Evolutionary conservation across 2,797 vertebrate genomes (phyloP).

Genomic region (Simalia tracyae): DNA sequence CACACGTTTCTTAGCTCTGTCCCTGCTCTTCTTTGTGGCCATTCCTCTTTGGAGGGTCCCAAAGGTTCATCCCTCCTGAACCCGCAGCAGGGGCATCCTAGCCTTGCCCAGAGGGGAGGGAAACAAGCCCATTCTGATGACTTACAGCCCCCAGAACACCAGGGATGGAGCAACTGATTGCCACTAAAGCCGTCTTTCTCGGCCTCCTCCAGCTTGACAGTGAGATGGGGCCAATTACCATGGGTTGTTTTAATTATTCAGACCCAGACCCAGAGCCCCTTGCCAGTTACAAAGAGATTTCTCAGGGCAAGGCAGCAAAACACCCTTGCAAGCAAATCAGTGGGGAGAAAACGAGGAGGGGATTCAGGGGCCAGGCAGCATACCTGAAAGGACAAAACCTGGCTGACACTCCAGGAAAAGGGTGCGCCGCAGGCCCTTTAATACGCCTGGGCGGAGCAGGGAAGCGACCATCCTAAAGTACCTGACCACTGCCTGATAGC

Average conservation of each 20-base stretch:
- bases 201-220: background rate
- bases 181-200: constrained; percentile 7
- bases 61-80: background rate
- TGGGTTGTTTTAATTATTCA: constrained; percentile 26
- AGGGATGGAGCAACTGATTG: background rate
- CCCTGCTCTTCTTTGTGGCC: background rate
- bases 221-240: constrained; percentile 14
- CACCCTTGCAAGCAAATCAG: background rate
- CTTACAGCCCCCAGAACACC: background rate
- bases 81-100: too few relatives aligned
- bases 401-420: too few relatives aligned
- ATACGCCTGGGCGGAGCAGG: too few relatives aligned
- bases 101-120: background rate
- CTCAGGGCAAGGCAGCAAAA: background rate
- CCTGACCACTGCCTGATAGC: too few relatives aligned
- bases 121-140: background rate
- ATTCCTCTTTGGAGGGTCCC: background rate
- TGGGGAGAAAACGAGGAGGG: background rate
- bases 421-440: too few relatives aligned
- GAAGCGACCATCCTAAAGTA: too few relatives aligned
- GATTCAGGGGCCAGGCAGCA: too few relatives aligned
- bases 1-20: background rate
- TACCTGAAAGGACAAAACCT: too few relatives aligned
- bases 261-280: background rate
- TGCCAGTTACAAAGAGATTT: constrained; percentile 15